Conservation (phyloP, 2,797 vertebrate species). For the Cetoscarus ocellatus region DNA sequence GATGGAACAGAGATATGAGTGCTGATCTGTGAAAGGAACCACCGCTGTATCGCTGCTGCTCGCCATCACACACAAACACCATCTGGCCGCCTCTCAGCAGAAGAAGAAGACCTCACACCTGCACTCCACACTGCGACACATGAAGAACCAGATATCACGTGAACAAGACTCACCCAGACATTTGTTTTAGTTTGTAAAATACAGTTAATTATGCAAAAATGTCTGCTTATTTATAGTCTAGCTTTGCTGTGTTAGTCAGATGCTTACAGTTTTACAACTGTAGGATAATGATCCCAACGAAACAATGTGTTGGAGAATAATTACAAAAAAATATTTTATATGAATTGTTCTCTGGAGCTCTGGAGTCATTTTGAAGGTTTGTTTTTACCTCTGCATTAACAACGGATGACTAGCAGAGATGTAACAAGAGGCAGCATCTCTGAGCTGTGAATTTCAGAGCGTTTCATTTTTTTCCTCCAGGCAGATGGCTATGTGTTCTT, state of each 20-base stretch:
- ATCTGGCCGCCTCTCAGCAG: slow-evolving; percentile 70
- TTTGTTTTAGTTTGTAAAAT: neutral
- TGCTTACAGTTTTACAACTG: neutral
- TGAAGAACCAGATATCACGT: slow-evolving; percentile 6
- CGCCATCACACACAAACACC: slow-evolving; percentile 80
- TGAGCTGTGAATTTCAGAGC: no score
- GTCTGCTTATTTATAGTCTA: neutral
- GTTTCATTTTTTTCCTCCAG: no score
- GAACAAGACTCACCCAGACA: slow-evolving; percentile 2
- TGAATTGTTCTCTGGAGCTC: no score
- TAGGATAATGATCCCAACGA: no score
- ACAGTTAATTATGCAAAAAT: neutral
- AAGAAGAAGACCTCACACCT: slow-evolving; percentile 74
- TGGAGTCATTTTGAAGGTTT: no score
- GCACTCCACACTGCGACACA: slow-evolving; percentile 59
- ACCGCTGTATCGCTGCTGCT: slow-evolving; percentile 73
- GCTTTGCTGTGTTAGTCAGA: neutral
- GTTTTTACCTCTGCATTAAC: no score
- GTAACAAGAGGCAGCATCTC: no score
- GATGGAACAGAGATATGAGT: slow-evolving; percentile 82
- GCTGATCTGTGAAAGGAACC: slow-evolving; percentile 79
- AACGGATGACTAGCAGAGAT: no score
- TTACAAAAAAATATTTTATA: no score
- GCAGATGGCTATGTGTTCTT: no score
- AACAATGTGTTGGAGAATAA: no score